Evolutionary conservation across 2,113 vertebrate genomes (phyloP).

Genomic region (Pygoscelis antarcticus): DNA sequence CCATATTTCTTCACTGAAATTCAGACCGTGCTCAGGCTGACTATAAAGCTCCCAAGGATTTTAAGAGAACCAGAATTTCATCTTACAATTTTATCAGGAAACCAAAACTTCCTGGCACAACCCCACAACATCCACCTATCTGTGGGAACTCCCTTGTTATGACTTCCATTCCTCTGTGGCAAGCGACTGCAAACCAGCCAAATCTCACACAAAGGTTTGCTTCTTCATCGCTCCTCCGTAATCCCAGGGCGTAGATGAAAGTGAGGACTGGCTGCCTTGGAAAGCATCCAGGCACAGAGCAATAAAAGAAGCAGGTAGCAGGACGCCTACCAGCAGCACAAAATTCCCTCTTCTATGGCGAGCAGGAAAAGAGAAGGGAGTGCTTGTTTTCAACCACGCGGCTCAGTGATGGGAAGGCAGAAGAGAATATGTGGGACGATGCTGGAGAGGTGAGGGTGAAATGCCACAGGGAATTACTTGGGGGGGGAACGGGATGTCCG

Average conservation of each 20-base stretch:
- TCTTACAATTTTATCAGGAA: constrained; percentile 17
- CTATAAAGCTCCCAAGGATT: neutral
- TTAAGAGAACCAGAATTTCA: neutral
- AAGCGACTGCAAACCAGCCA: constrained; percentile 24
- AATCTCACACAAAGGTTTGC: constrained; percentile 38
- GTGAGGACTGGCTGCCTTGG: neutral
- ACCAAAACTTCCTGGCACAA: constrained; percentile 35
- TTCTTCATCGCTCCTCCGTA: constrained; percentile 27
- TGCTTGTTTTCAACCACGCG: neutral
- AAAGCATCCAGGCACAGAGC: neutral
- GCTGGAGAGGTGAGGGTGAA: neutral
- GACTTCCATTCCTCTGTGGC: constrained; percentile 39
- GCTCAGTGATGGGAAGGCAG: neutral
- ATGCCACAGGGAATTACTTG: neutral
- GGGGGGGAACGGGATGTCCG: neutral
- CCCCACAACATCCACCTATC: neutral
- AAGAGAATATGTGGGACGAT: neutral
- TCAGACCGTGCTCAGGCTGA: neutral
- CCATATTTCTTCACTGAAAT: neutral
- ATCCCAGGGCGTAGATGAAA: constrained; percentile 8
- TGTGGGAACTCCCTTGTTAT: constrained; percentile 56
- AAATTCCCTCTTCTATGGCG: neutral
- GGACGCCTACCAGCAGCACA: neutral
- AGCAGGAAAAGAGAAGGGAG: neutral
- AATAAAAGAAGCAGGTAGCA: neutral